Evolutionary conservation across 2,888 invertebrate genomes (phyloP).

Genomic region (Augochlorella aurata): DNA sequence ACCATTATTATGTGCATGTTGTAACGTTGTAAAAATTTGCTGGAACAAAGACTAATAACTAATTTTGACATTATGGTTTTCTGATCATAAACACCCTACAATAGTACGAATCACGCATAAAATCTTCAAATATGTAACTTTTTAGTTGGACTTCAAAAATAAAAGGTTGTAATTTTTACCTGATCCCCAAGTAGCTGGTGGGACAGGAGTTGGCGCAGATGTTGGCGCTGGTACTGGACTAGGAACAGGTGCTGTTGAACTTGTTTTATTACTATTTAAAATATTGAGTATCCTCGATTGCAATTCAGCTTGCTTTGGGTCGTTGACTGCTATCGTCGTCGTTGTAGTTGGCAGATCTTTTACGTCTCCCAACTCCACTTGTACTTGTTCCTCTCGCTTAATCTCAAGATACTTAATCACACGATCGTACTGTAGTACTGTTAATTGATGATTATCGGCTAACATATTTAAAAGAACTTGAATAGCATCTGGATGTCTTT

Average conservation of each 20-base stretch:
- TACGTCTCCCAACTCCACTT: conserved; percentile 89
- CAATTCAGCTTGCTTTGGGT: conserved; percentile 86
- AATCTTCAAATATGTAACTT: not conserved
- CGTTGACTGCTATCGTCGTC: conserved; percentile 82
- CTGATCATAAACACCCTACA: conserved; percentile 14
- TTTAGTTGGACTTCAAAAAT: not conserved
- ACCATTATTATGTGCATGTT: not conserved
- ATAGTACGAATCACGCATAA: conserved; percentile 15
- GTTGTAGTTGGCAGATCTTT: conserved; percentile 81
- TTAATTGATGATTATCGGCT: conserved; percentile 90
- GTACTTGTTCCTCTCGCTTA: conserved; percentile 88
- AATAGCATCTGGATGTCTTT: conserved; percentile 81
- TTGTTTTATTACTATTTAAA: conserved; percentile 85
- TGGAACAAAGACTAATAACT: conserved; percentile 6
- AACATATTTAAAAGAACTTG: conserved; percentile 87
- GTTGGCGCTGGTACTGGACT: conserved; percentile 80
- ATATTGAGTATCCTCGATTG: conserved; percentile 91
- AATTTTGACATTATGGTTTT: not conserved
- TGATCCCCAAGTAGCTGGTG: conserved; percentile 75
- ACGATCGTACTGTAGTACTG: conserved; percentile 90
- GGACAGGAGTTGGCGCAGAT: conserved; percentile 70
- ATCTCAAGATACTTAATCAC: conserved; percentile 89
- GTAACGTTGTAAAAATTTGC: conserved; percentile 9
- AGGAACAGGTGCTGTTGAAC: conserved; percentile 75
- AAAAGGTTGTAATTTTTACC: conserved; percentile 71